Base-by-base conservation (phyloP, 2,888 invertebrate species). In the Melangyna quadrimaculata region DNA sequence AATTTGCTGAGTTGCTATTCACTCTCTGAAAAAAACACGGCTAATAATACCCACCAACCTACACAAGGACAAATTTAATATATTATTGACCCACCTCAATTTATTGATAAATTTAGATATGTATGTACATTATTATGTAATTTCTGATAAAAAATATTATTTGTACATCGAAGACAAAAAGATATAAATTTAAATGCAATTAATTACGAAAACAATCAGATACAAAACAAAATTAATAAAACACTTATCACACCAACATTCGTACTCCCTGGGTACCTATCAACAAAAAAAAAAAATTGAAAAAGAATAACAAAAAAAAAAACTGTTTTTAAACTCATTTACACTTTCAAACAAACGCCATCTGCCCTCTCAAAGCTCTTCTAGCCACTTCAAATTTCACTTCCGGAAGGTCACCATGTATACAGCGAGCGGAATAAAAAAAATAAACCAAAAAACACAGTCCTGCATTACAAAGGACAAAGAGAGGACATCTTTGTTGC, bases 171-270 rank as follows among this genome's bases (percentile, higher is more conserved):
- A 69, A 27, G 14, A 55, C 32, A 35, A 22, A 51, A 51, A 37
- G 5, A 45, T 2, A 0, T 35, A 43, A 27, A 6, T 48, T 53
- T 17, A 27, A 70, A 70, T 53, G 55, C 70, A 70, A 40, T 55
- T 55, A 57, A 59, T 59, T 59, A 35, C 35, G 24, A 10, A 70
- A 55, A 70, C 70, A 70, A 70, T 43, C 29, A 70, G 55, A 40
- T 40, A 22, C 2, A 7, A 32, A 12, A 37, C 51, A 40, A 51
- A 29, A 63, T 29, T 27, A n/a, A 40, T 19, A 37, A 80, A 86
- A 77, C 72, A 80, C 69, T 80, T 69, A 86, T 63, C 53, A 72
- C 69, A 72, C 77, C 57, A 77, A 81, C 75, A 86, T 81, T 81
- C 77, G 24, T 51, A 77, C 61, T 72, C 24, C 22, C 10, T 19